Conservation (phyloP, 2,113 vertebrate species). For the Struthidea cinerea region DNA sequence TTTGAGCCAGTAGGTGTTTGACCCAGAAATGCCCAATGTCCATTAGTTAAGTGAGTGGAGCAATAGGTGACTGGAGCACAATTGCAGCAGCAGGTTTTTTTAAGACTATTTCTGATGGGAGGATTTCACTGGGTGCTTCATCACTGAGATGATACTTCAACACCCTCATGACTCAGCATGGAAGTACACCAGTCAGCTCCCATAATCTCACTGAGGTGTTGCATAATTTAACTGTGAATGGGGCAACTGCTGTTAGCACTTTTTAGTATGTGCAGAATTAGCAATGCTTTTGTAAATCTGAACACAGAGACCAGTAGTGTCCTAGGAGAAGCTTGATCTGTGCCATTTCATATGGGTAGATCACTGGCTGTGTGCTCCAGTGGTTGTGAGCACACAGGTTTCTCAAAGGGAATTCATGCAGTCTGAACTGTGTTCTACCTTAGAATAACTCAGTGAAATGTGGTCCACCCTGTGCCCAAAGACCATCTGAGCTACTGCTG, state of each 20-base stretch:
- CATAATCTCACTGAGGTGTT: background rate
- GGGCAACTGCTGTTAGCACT: background rate
- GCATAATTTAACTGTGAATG: background rate
- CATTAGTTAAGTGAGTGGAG: background rate
- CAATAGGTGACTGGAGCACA: background rate
- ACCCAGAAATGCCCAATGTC: background rate
- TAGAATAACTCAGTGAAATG: background rate
- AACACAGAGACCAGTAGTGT: background rate
- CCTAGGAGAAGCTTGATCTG: background rate
- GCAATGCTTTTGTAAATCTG: background rate
- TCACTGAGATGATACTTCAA: background rate
- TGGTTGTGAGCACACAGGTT: background rate
- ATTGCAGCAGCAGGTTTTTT: background rate
- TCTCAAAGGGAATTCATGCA: background rate
- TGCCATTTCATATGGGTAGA: background rate
- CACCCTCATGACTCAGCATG: conserved; percentile 38
- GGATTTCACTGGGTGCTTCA: conserved; percentile 2
- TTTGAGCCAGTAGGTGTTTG: background rate
- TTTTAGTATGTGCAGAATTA: background rate
- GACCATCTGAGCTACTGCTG: background rate
- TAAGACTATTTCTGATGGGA: background rate
- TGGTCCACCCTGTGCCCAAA: background rate
- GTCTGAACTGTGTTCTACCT: background rate
- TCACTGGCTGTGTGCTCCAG: background rate
- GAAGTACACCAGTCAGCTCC: background rate